Percentiles rank a stretch among this genome's conserved stretches.
phyloP scores from a whole-genome alignment of 2,797 vertebrate species.

The Phoxinus dragarum region DNA sequence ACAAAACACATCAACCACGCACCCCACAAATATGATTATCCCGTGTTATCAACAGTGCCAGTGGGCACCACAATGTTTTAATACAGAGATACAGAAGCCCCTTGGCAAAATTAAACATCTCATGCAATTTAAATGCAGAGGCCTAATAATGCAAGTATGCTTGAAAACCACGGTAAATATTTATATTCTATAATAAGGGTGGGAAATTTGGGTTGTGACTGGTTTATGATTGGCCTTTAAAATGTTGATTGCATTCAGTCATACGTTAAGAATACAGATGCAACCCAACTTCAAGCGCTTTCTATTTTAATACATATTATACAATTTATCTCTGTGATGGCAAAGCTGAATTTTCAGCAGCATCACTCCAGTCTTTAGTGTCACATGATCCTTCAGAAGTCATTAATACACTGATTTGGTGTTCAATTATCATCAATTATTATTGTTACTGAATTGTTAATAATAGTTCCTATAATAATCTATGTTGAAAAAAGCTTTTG shows the following conservation, averaged over 20 bases:
- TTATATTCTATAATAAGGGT: background rate
- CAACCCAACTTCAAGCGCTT: background rate
- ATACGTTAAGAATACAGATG: background rate
- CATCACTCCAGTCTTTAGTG: background rate
- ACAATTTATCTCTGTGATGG: background rate
- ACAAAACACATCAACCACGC: conserved; percentile 33
- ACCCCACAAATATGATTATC: conserved; percentile 20
- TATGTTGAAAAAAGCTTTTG: background rate
- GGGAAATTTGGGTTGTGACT: background rate
- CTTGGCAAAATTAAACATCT: background rate
- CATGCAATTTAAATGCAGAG: background rate
- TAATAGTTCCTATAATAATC: background rate
- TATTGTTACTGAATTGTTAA: background rate
- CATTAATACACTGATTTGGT: background rate
- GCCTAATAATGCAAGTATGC: background rate
- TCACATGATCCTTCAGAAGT: background rate
- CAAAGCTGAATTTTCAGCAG: background rate
- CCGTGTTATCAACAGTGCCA: conserved; percentile 15
- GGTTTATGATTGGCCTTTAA: background rate
- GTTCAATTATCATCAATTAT: background rate
- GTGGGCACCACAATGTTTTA: conserved; percentile 18
- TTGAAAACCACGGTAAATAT: background rate
- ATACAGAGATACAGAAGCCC: background rate
- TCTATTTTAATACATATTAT: background rate
- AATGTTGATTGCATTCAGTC: background rate